Evolutionary conservation across 2,797 vertebrate species (phyloP), one percentile per base, ranked within the genome.

Genomic region (Tinamus major): DNA sequence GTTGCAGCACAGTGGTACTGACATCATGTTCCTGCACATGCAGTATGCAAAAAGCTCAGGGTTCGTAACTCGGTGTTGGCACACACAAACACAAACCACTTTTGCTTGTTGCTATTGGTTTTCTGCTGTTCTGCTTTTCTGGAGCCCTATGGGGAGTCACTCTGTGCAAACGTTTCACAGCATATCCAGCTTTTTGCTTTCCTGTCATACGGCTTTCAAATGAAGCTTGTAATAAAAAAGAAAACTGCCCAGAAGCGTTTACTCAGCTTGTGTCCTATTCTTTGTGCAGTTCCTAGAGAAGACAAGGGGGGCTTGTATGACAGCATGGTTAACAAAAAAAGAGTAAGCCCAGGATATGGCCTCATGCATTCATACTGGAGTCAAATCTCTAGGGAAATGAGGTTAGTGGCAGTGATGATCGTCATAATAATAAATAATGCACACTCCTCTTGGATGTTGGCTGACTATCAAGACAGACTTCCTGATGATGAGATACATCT

Each of bases 381-480:
- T 71, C 82, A 89, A 64, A 93, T 81, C 82, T 37, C 67, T 42
- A 68, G 79, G 91, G 82, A 94, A 95, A 95, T 85, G 26, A 95
- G 79, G 63, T 86, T 79, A 70, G 89, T 94, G 82, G 85, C 10
- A 2, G 79, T 2, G 9, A 91, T 87, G 80, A 89, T 84, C 58
- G 83, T 93, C 33, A 93, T 49, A 20, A 59, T 33, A 83, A 90
- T 92, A 94, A 94, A 93, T 95, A 91, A 92, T 92, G 83, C 85
- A 95, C 4, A 0, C 74, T 92, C 53, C 71, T 44, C 71, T 92
- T 41, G 26, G 74, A 91, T 95, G 83, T 70, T 94, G 89, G 93
- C 95, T 93, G 93, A 92, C 78, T 96, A 55, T 94, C 94, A 95
- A 71, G 93, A 94, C 94, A 92, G 85, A 88, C 87, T 93, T 94